A percentile compares a stretch with the other conserved stretches of the same genome.
phyloP scores from a whole-genome alignment of 37 sponge, comb jelly and placozoan species.

The Eunapius fragilis region DNA sequence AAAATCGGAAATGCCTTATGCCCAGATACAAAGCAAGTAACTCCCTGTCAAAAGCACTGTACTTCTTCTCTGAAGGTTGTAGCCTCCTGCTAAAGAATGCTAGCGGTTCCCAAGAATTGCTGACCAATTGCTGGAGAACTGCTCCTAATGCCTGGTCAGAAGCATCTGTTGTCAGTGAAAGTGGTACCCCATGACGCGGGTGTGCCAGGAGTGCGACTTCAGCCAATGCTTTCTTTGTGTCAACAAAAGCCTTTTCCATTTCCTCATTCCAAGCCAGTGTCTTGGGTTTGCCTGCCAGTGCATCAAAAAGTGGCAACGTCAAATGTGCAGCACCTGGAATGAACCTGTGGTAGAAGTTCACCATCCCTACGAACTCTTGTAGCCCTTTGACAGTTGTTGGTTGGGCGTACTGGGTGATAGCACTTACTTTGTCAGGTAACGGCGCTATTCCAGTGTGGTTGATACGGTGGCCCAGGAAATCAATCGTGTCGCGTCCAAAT shows the following conservation, averaged over 20 bases:
- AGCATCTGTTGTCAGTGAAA: conserved; percentile 30
- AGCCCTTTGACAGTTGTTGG: conserved; percentile 35
- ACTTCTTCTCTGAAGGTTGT: conserved; percentile 15
- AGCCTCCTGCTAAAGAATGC: conserved; percentile 39
- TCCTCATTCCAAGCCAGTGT: not conserved
- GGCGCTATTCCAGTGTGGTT: conserved; percentile 20
- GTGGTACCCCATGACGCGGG: conserved; percentile 1
- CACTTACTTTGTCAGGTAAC: conserved; percentile 16
- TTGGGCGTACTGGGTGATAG: conserved; percentile 29
- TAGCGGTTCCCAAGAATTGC: conserved; percentile 20
- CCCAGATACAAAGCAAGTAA: conserved; percentile 34
- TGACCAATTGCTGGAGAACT: conserved; percentile 32
- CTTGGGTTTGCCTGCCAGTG: not conserved
- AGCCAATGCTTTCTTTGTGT: conserved; percentile 35
- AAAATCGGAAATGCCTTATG: conserved; percentile 26
- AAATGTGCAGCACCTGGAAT: conserved; percentile 32
- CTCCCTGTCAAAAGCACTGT: conserved; percentile 52
- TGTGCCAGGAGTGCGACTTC: conserved; percentile 17
- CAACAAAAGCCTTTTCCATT: conserved; percentile 10
- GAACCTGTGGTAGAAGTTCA: conserved; percentile 67
- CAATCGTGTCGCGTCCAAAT: conserved; percentile 8
- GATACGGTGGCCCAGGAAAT: conserved; percentile 53
- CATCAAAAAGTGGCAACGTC: conserved; percentile 30
- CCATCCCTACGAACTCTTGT: conserved; percentile 42
- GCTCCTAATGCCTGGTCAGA: conserved; percentile 22